Evolutionary conservation across 2,888 invertebrate genomes (phyloP).

Genomic region (Lomographa bimaculata): DNA sequence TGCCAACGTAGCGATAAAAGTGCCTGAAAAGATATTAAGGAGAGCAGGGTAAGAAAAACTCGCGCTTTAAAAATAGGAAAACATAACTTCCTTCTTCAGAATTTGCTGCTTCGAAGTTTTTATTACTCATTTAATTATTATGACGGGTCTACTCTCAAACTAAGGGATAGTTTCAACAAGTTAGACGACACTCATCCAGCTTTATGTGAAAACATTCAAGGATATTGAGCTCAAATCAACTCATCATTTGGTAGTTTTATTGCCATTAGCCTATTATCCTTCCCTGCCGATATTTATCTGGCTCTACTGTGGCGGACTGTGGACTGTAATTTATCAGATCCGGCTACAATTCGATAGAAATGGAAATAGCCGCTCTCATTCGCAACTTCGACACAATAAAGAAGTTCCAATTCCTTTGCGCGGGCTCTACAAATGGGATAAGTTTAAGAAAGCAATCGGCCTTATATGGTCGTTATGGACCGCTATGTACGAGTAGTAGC

Average conservation of each 20-base stretch:
- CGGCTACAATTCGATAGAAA: slow-evolving; percentile 66
- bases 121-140: no score
- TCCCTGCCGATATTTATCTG: slow-evolving; percentile 23
- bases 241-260: slow-evolving; percentile 57
- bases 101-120: no score
- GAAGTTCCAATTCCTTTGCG: slow-evolving; percentile 73
- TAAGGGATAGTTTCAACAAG: slow-evolving; percentile 25
- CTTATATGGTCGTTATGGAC: slow-evolving; percentile 80
- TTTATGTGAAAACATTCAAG: slow-evolving; percentile 42
- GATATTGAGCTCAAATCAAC: slow-evolving; percentile 39
- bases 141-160: no score
- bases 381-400: slow-evolving; percentile 75
- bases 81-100: no score
- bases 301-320: slow-evolving; percentile 31
- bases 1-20: no score
- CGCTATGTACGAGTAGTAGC: slow-evolving; percentile 66
- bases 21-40: no score
- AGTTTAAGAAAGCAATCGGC: slow-evolving; percentile 81
- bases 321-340: slow-evolving; percentile 61
- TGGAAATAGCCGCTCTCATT: slow-evolving; percentile 71
- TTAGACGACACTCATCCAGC: slow-evolving; percentile 35
- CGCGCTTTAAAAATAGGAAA: no score
- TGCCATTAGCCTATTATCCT: slow-evolving; percentile 43
- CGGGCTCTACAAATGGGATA: slow-evolving; percentile 76
- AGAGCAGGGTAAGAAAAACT: no score